A percentile compares a stretch with the other conserved stretches of the same genome.
Conservation (phyloP, 1,140 invertebrate species). For the Cecropterus lyciades region DNA sequence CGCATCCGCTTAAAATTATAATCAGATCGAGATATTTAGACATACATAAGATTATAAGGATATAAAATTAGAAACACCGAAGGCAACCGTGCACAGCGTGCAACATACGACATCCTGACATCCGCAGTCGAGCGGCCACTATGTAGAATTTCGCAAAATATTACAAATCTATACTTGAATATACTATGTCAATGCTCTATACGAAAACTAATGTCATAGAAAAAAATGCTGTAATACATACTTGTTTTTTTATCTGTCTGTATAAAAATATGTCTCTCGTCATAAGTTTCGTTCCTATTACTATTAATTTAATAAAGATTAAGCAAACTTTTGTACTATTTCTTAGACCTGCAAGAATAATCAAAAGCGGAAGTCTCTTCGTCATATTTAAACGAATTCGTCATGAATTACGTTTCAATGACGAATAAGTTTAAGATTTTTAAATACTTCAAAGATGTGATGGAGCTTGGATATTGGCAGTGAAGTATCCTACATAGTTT, state of each 20-base stretch:
- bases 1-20: slow-evolving; percentile 37
- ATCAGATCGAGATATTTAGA: slow-evolving; percentile 50
- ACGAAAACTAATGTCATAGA: slow-evolving; percentile 48
- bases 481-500: slow-evolving; percentile 30
- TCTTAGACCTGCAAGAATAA: slow-evolving; percentile 17
- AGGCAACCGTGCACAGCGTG: slow-evolving; percentile 58
- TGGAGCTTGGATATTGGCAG: slow-evolving; percentile 20
- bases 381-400: background rate
- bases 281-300: slow-evolving; percentile 29
- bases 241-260: slow-evolving; percentile 25
- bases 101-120: slow-evolving; percentile 60
- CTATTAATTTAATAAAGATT: slow-evolving; percentile 26
- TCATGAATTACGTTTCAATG: background rate
- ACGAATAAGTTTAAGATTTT: background rate
- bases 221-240: slow-evolving; percentile 35
- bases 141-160: slow-evolving; percentile 82
- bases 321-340: slow-evolving; percentile 37
- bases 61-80: slow-evolving; percentile 55
- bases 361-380: slow-evolving; percentile 5
- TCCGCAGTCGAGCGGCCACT: slow-evolving; percentile 65
- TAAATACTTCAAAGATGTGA: slow-evolving; percentile 5
- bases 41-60: slow-evolving; percentile 24
- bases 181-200: slow-evolving; percentile 57
- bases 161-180: slow-evolving; percentile 66
- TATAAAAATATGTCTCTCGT: slow-evolving; percentile 35